A percentile compares a stretch with the other conserved stretches of the same genome.
These are phyloP conservation scores for Octodon degus DNA, from an alignment of 2,113 vertebrate genomes.

Conservation along the genomic window DNA sequence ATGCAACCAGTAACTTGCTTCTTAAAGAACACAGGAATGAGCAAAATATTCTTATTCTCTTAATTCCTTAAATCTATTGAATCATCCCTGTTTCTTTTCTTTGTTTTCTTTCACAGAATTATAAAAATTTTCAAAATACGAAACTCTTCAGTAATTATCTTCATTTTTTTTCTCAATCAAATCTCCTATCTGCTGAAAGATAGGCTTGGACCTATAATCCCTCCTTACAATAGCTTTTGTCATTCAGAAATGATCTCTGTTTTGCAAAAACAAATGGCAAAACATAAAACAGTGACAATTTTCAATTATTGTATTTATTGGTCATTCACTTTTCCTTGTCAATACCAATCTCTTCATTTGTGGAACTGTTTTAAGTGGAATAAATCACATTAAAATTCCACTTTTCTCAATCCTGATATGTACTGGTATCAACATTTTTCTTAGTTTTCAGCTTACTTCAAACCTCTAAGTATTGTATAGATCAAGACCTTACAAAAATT, in stretches of 20 bases:
- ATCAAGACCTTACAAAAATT: background rate
- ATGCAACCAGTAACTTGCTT: background rate
- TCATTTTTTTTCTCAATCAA: background rate
- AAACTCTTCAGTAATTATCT: background rate
- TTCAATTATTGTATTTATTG: background rate
- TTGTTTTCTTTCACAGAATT: background rate
- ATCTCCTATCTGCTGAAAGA: background rate
- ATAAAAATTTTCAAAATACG: background rate
- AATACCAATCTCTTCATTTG: background rate
- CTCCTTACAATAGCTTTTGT: background rate
- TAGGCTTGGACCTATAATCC: background rate
- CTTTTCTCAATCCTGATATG: background rate
- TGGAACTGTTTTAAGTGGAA: background rate
- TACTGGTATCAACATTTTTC: background rate
- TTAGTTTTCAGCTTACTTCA: background rate
- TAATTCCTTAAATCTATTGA: background rate
- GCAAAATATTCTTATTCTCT: background rate
- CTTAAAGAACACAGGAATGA: background rate
- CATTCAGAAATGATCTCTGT: background rate
- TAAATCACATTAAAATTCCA: too few species aligned
- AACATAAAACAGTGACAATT: background rate
- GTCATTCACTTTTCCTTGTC: background rate
- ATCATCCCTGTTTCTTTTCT: background rate
- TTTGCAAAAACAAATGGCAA: background rate
- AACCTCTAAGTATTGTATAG: background rate